These are phyloP conservation scores for Rotaria macrura DNA, from an alignment of 2,888 invertebrate genomes.

Conservation along the genomic window DNA sequence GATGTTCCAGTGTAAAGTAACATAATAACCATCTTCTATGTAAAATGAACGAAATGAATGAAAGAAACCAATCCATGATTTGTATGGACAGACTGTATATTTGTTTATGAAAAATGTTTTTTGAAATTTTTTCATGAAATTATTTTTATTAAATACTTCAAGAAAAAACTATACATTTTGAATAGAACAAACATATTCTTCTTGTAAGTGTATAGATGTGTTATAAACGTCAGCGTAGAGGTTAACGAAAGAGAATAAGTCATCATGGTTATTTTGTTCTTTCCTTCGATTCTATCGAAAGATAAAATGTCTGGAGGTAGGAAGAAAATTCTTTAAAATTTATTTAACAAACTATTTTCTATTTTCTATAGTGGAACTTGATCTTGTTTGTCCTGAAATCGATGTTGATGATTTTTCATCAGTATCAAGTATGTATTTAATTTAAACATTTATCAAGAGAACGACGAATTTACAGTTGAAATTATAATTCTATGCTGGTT, in stretches of 20 bases:
- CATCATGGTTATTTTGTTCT: not conserved
- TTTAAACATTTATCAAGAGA: no score
- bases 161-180: not conserved
- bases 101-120: not conserved
- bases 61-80: not conserved
- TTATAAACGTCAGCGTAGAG: not conserved
- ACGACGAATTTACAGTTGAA: no score
- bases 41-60: not conserved
- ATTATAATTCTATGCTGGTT: no score
- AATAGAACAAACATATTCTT: not conserved
- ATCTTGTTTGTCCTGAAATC: not conserved
- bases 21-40: no score
- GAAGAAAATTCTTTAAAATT: not conserved
- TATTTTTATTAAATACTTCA: not conserved
- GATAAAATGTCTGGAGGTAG: not conserved
- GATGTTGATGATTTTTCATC: constrained; percentile 18
- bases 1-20: no score
- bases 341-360: not conserved
- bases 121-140: not conserved
- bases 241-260: not conserved
- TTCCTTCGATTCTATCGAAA: not conserved
- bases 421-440: not conserved
- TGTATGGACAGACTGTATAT: not conserved
- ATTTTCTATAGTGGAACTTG: not conserved
- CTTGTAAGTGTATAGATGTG: not conserved